Percentiles rank a stretch among this genome's conserved stretches.
Evolutionary conservation across 30 jellyfish, hydroid and myxozoan genomes (phyloP).

Genomic region (Sanderia malayensis): DNA sequence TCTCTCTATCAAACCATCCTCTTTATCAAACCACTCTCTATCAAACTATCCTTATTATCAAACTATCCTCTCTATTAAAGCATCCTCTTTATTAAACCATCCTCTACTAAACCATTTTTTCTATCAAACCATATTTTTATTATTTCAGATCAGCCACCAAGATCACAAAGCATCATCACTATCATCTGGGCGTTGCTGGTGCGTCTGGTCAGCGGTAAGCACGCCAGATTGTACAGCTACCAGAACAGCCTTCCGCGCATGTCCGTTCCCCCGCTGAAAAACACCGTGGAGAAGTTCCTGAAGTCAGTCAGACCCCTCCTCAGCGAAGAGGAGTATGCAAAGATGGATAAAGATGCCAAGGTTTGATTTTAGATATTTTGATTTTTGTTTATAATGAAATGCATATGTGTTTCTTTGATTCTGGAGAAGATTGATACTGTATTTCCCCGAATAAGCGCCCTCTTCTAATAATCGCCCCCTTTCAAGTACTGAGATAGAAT

Average conservation of each 20-base stretch:
- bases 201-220: conserved; percentile 85
- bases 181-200: conserved; percentile 79
- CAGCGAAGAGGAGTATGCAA: conserved; percentile 57
- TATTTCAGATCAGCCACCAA: conserved; percentile 85
- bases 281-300: conserved; percentile 68
- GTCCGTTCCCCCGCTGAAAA: conserved; percentile 84
- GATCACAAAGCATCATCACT: conserved; percentile 80
- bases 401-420: not conserved
- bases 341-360: conserved; percentile 85
- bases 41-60: too few relatives aligned
- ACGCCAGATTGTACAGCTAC: conserved; percentile 76
- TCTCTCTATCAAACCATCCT: too few relatives aligned
- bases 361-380: conserved; percentile 1
- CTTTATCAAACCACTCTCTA: too few relatives aligned
- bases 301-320: conserved; percentile 71
- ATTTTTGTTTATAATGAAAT: not conserved
- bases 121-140: too few relatives aligned
- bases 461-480: not conserved
- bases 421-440: not conserved
- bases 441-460: not conserved
- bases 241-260: conserved; percentile 91
- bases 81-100: too few relatives aligned
- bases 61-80: too few relatives aligned
- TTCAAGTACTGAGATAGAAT: too few relatives aligned
- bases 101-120: too few relatives aligned